Evolutionary conservation across 2,113 vertebrate species (phyloP).

Genomic region (Nesoenas mayeri): DNA sequence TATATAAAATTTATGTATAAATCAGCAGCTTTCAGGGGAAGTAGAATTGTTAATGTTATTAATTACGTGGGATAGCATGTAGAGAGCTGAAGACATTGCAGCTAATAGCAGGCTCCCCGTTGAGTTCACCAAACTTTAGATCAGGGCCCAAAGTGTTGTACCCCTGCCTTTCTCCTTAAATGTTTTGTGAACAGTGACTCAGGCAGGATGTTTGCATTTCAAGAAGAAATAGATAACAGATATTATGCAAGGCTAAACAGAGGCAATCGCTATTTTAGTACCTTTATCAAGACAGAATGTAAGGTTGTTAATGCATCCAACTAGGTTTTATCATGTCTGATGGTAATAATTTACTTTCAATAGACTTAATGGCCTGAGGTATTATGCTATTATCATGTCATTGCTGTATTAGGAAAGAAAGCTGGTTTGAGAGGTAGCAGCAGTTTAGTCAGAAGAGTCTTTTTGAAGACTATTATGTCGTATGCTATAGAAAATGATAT

Average conservation of each 20-base stretch:
- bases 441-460: neutral
- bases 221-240: neutral
- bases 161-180: neutral
- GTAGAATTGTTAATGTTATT: neutral
- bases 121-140: neutral
- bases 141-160: neutral
- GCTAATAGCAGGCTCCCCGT: neutral
- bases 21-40: neutral
- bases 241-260: neutral
- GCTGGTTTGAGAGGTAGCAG: neutral
- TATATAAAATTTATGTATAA: neutral
- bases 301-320: conserved; percentile 10
- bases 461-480: neutral
- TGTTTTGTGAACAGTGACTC: neutral
- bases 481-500: neutral
- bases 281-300: neutral
- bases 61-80: neutral
- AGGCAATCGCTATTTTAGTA: neutral
- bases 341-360: conserved; percentile 53
- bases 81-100: neutral
- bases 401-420: neutral
- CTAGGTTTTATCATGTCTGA: conserved; percentile 23
- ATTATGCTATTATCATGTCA: conserved; percentile 60
- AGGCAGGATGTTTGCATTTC: neutral
- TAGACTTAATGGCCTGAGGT: conserved; percentile 43